Conservation (phyloP, 2,797 vertebrate genomes). For the Pampus argenteus region DNA sequence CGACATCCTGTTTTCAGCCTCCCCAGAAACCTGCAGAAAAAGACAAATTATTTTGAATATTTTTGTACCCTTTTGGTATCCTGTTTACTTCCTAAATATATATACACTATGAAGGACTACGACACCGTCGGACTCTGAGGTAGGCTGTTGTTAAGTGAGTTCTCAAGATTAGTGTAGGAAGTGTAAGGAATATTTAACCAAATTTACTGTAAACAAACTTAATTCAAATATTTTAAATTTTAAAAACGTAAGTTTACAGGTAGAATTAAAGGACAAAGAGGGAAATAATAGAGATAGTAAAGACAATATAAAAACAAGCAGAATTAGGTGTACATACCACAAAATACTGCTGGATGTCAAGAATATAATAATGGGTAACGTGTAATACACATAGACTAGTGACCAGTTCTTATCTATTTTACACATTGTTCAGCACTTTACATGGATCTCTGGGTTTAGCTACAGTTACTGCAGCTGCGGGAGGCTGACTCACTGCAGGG, state of each 20-base stretch:
- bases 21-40: constrained; percentile 25
- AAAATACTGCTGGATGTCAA: too few relatives aligned
- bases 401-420: neutral
- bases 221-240: neutral
- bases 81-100: constrained; percentile 10
- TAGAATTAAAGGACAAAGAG: neutral
- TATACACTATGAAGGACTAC: neutral
- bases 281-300: neutral
- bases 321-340: neutral
- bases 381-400: too few relatives aligned
- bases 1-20: too few relatives aligned
- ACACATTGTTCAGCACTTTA: neutral
- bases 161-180: neutral
- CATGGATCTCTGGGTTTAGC: neutral
- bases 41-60: neutral
- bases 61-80: neutral
- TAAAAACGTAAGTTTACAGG: neutral
- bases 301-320: neutral
- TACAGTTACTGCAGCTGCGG: constrained; percentile 14
- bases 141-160: constrained; percentile 52
- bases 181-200: neutral
- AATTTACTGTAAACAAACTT: neutral
- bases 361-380: too few relatives aligned
- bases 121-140: constrained; percentile 42
- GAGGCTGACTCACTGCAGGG: constrained; percentile 41